phyloP scores from a whole-genome alignment of 2,888 invertebrate genomes.

The Agrotis exclamationis region DNA sequence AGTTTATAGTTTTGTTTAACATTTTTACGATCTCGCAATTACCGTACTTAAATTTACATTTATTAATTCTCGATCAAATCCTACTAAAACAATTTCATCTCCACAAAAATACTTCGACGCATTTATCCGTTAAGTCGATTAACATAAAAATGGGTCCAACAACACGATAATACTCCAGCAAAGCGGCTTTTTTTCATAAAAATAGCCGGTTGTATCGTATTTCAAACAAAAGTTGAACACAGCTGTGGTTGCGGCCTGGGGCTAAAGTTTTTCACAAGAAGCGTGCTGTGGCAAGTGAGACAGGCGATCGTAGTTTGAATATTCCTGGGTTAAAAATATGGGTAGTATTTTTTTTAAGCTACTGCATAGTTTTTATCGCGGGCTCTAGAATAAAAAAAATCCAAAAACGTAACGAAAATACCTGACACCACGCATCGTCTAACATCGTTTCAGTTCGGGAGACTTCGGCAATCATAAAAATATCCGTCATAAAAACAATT shows the following conservation, averaged over 20 bases:
- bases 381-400: too few species aligned
- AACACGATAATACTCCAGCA: constrained; percentile 37
- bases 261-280: constrained; percentile 58
- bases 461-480: too few species aligned
- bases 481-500: too few species aligned
- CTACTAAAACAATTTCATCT: not conserved
- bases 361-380: too few species aligned
- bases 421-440: too few species aligned
- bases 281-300: constrained; percentile 42
- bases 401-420: too few species aligned
- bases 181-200: constrained; percentile 41
- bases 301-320: constrained; percentile 33
- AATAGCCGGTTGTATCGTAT: constrained; percentile 56
- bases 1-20: too few species aligned
- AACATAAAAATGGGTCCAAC: constrained; percentile 19
- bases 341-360: not conserved
- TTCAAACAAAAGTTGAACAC: constrained; percentile 59
- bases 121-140: constrained; percentile 29
- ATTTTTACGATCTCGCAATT: too few species aligned
- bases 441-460: too few species aligned
- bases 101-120: not conserved
- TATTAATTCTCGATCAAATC: not conserved
- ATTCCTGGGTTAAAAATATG: constrained; percentile 26
- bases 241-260: constrained; percentile 50
- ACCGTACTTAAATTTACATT: not conserved